Evolutionary conservation across 2,797 vertebrate species (phyloP), one percentile per base, ranked within the genome.

Genomic region (Toxotes lorentzi): DNA sequence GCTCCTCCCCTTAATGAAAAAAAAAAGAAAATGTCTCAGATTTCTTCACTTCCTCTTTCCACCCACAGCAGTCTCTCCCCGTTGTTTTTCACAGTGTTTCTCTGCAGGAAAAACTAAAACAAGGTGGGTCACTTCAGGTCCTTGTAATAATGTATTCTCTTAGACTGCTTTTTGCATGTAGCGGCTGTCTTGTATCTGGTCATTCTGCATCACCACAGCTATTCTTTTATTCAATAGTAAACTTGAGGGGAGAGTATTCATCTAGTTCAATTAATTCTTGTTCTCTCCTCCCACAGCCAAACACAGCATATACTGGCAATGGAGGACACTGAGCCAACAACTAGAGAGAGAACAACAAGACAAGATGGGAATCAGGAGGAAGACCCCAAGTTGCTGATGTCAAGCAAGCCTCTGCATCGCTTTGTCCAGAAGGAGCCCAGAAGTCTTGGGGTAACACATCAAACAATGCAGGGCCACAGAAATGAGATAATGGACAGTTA

Each of bases 381-480:
- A 2, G 57, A 79, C 35, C 2, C 21, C 7, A 54, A 0, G 0
- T 7, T 66, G 16, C 51, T 86, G 24, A 47, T 64, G 70, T 38
- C 76, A 34, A 78, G 67, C 74, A 94, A 94, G 57, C 93, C 92
- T 45, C 83, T 94, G 43, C 90, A 94, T 65, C 91, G 92, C 50
- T 94, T 94, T 10, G 1, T 91, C 72, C 69, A 53, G 45, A 81
- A 3, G 13, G 86, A 93, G 43, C 92, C 92, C 24, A 90, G 17
- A 73, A 68, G 7, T 81, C 58, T 93, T 17, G 91, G 91, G 92
- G 94, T 94, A 91, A 88, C 38, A 19, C 57, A 60, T 32, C 9
- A 51, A 21, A 65, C 50, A 59, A 13, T 63, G n/a, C 16, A 48
- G 13, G 2, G 8, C 0, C 38, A 59, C 24, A 50, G 23, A 53